Base-by-base conservation (phyloP, 1,140 invertebrate genomes). In the Onthophagus taurus region DNA sequence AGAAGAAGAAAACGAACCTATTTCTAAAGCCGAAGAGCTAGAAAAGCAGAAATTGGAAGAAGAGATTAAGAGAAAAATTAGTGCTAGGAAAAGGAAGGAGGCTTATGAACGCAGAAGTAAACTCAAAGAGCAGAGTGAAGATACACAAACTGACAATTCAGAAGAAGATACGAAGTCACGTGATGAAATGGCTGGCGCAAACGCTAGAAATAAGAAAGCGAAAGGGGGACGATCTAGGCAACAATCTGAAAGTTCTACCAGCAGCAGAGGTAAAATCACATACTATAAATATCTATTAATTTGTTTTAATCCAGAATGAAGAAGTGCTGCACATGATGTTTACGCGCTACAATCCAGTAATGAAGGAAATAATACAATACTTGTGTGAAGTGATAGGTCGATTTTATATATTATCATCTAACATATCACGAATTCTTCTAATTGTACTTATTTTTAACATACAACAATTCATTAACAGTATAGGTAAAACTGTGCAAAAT, bases 141-240 rank as follows among this genome's bases (percentile, higher is more conserved):
- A 51, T 20, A 45, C 47, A 37, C 31, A 49, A 37, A 47, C 42
- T 45, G 48, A 49, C 9, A 44, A 50, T 21, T 44, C 50, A 6
- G 50, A 53, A 30, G 42, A 26, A 7, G n/a, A n/a, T n/a, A n/a
- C n/a, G n/a, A n/a, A n/a, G n/a, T 20, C 33, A 24, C 52, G 59
- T 51, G 55, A 61, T 62, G 60, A 63, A 33, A 63, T 63, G 60
- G 59, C 51, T 26, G 53, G 55, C 33, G 38, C 53, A 36, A 54
- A 53, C 34, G 48, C 50, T 16, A 55, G 53, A 31, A 54, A 50
- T 35, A 49, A 55, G 31, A 60, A 59, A 36, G 43, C 44, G 12
- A 57, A 51, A 42, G 44, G 37, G 3, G n/a, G n/a, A n/a, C 53
- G 53, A 29, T 49, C 51, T 23, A 47, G 52, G 19, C 47, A 53